phyloP scores from a whole-genome alignment of 2,888 invertebrate species.

The Holacanthella duospinosa region DNA sequence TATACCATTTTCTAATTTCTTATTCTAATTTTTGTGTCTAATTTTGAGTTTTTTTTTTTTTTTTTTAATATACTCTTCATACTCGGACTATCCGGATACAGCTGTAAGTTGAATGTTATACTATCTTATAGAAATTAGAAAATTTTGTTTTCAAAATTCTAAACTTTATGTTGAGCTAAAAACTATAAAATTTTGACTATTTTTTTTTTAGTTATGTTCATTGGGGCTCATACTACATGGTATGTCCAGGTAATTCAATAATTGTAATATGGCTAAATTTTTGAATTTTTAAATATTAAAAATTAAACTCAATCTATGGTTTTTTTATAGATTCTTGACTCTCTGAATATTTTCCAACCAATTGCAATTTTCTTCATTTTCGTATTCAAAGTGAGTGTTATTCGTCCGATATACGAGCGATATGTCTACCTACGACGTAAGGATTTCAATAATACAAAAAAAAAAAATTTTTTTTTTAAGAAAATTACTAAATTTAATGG shows the following conservation, averaged over 20 bases:
- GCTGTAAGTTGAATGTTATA: too few species aligned
- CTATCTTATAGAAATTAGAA: too few species aligned
- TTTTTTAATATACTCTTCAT: not conserved
- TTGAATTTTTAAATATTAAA: too few species aligned
- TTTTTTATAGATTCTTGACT: constrained; percentile 7
- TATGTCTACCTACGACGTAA: not conserved
- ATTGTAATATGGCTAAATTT: too few species aligned
- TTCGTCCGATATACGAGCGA: not conserved
- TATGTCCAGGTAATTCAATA: too few species aligned
- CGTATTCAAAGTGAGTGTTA: constrained; percentile 5
- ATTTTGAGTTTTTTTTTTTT: not conserved
- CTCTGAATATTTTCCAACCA: constrained; percentile 4
- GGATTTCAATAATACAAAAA: not conserved
- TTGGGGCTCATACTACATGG: not conserved
- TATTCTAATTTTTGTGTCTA: not conserved
- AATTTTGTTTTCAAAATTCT: too few species aligned
- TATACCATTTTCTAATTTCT: not conserved
- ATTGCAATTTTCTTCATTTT: constrained; percentile 9
- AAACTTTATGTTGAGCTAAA: too few species aligned
- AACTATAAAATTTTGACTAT: too few species aligned
- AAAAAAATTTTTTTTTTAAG: too few species aligned
- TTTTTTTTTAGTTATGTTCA: not conserved
- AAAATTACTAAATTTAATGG: too few species aligned
- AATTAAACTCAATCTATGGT: too few species aligned
- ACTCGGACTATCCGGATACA: too few species aligned